These are phyloP conservation scores for Marcusenius ussheri DNA, from an alignment of 2,113 vertebrate species.

Conservation along the genomic window DNA sequence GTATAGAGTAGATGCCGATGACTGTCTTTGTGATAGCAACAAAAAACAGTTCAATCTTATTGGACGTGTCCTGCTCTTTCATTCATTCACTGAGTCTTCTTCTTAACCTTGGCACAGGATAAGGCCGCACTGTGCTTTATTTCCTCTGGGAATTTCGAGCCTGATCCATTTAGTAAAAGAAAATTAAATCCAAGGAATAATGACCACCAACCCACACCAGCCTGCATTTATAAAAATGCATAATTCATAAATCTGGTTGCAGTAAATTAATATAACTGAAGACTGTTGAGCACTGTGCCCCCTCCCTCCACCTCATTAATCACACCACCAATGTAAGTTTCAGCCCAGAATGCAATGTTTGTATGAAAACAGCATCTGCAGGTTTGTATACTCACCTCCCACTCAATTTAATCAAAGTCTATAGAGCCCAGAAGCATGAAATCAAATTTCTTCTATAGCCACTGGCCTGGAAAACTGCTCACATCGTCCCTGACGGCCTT, in stretches of 20 bases:
- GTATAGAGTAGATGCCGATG: neutral
- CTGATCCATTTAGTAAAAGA: neutral
- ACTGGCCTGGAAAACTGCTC: conserved; percentile 46
- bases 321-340: conserved; percentile 7
- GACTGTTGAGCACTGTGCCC: conserved; percentile 15
- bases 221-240: conserved; percentile 7
- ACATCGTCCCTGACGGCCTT: conserved; percentile 39
- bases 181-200: conserved; percentile 9
- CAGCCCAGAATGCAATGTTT: conserved; percentile 12
- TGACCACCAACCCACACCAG: neutral
- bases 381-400: neutral
- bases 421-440: conserved; percentile 17
- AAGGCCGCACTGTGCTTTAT: neutral
- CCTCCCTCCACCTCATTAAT: conserved; percentile 26
- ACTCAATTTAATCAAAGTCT: neutral
- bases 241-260: conserved; percentile 10
- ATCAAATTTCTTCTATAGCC: conserved; percentile 43
- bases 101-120: neutral
- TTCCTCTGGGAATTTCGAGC: neutral
- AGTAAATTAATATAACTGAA: conserved; percentile 23
- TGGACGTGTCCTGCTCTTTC: neutral
- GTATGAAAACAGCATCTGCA: neutral
- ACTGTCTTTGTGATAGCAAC: neutral
- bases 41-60: neutral
- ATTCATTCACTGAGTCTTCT: neutral